A percentile compares a stretch with the other conserved stretches of the same genome.
phyloP scores from a whole-genome alignment of 2,113 vertebrate genomes.

The Morone chrysops region DNA sequence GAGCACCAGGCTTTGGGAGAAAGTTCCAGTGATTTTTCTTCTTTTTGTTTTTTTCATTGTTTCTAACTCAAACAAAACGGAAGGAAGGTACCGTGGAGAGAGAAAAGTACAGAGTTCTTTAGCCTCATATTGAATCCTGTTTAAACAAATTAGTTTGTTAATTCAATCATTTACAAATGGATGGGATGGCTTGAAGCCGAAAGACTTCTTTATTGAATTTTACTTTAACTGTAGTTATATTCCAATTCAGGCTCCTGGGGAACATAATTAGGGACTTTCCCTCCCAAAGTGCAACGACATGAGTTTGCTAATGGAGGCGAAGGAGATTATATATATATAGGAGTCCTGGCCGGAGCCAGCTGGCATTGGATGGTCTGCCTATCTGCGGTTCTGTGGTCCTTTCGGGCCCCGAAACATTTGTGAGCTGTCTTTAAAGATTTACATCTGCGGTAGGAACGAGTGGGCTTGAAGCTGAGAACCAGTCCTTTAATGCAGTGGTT shows the following conservation, averaged over 20 bases:
- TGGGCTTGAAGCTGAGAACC: too few relatives aligned
- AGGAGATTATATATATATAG: too few relatives aligned
- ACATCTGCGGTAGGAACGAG: too few relatives aligned
- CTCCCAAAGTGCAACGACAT: neutral
- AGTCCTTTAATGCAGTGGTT: too few relatives aligned
- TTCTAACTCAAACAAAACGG: too few relatives aligned
- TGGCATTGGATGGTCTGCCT: too few relatives aligned
- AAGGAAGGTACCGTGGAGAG: too few relatives aligned
- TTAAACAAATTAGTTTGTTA: neutral
- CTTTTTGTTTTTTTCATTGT: neutral
- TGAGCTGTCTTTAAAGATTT: too few relatives aligned
- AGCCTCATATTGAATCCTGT: neutral
- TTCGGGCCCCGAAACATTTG: too few relatives aligned
- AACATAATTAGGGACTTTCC: neutral
- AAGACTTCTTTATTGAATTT: neutral
- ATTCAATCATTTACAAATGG: neutral
- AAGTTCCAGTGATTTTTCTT: conserved; percentile 7
- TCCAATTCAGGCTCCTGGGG: neutral
- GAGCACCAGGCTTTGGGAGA: neutral
- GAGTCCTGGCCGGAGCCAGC: too few relatives aligned
- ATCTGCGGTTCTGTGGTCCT: too few relatives aligned
- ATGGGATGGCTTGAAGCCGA: neutral
- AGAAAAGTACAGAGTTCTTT: neutral
- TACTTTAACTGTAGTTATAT: neutral
- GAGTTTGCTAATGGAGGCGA: too few relatives aligned